These are phyloP conservation scores for Leptodactylus fallax DNA, from an alignment of 2,797 vertebrate species.

Conservation along the genomic window DNA sequence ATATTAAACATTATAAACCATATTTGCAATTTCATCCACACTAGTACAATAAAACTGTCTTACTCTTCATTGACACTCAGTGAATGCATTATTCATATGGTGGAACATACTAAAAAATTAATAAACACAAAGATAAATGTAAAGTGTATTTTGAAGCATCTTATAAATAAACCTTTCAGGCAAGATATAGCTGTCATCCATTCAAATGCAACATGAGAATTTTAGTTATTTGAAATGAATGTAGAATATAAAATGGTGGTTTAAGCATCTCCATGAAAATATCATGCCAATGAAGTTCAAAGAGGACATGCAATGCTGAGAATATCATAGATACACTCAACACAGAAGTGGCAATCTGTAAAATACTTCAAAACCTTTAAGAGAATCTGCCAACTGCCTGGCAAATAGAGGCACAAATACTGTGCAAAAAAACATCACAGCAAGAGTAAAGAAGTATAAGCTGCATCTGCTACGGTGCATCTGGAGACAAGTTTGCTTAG, in stretches of 20 bases:
- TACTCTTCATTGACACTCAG: neutral
- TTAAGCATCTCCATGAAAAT: neutral
- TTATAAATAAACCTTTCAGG: neutral
- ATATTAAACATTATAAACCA: neutral
- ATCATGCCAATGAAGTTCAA: neutral
- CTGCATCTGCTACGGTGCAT: too few relatives aligned
- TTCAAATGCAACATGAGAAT: neutral
- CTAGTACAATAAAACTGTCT: neutral
- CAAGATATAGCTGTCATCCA: neutral
- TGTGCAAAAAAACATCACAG: too few relatives aligned
- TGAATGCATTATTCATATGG: conserved; percentile 1
- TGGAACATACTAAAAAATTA: neutral
- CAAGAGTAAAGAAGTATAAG: too few relatives aligned
- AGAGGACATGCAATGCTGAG: neutral
- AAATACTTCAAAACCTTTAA: neutral
- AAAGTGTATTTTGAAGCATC: neutral
- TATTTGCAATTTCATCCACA: neutral
- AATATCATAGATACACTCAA: neutral
- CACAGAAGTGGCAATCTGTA: neutral
- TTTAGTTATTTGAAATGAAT: neutral
- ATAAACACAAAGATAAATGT: neutral
- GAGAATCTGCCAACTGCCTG: too few relatives aligned
- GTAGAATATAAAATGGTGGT: neutral
- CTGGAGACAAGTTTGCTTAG: too few relatives aligned
- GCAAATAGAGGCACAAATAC: too few relatives aligned